Base-by-base conservation (phyloP, 2,113 vertebrate genomes). In the Corynorhinus townsendii region DNA sequence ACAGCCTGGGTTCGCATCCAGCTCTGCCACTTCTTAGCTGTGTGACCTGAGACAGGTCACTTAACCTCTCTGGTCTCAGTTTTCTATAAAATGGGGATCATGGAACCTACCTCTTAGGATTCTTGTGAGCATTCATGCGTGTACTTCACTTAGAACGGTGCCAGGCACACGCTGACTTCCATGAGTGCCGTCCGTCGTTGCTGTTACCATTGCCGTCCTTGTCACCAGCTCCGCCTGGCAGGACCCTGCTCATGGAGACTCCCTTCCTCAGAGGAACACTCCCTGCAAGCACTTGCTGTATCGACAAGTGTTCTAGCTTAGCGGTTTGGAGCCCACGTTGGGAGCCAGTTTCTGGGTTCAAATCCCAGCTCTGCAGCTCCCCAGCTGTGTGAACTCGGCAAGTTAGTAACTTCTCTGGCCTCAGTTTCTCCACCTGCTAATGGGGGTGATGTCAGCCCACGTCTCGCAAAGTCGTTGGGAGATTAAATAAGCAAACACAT, bases 31-130 rank as follows among this genome's bases (percentile, higher is more conserved):
- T 90, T 45, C 8, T 22, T 71, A 24, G 49, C 91, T 81, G 38
- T 54, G 75, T 91, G 84, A 35, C 49, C 83, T 10, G 4, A 68
- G 30, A 45, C 56, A 91, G 33, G 24, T 91, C 35, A 24, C 7
- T 72, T 43, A 35, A 30, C 76, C 30, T 93, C 54, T 94, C 59
- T 89, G 90, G 38, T 71, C 49, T 91, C 62, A 17, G 24, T 83
- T 56, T 86, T 75, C 93, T 20, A 6, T 71, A 45, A 79, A 73
- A 43, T 62, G 69, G 30, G 24, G 30, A 11, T n/a, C 10, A 54
- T 26, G 33, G 38, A 26, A 28, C 59, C 59, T 4, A 62, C 59
- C 59, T 28, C 59, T 62, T 5, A 56, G 22, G 43, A 24, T 54
- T 66, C 47, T 91, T 16, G 4, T 35, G 64, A 33, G 24, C 20